These are phyloP conservation scores for Drosophila punjabiensis DNA, from an alignment of 1,140 invertebrate genomes.

Conservation along the genomic window DNA sequence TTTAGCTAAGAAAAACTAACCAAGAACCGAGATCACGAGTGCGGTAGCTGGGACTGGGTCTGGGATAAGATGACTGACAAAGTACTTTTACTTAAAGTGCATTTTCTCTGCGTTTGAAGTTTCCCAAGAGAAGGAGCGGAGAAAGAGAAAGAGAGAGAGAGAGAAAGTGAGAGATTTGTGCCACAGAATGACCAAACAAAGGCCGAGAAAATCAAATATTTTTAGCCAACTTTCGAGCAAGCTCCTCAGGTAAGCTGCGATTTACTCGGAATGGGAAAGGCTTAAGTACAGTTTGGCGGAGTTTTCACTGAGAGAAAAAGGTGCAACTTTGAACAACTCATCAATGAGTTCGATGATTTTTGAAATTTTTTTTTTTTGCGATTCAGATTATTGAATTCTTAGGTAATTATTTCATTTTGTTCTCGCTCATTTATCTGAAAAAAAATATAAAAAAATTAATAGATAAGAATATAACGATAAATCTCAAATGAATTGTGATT, in stretches of 20 bases:
- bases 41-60: slow-evolving; percentile 12
- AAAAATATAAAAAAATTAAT: too few species aligned
- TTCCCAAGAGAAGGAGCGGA: slow-evolving; percentile 25
- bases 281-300: slow-evolving; percentile 10
- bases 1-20: slow-evolving; percentile 58
- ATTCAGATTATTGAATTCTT: too few species aligned
- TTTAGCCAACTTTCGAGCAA: slow-evolving; percentile 5
- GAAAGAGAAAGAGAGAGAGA: not conserved
- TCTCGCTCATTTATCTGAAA: too few species aligned
- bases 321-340: too few species aligned
- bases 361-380: too few species aligned
- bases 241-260: slow-evolving; percentile 17
- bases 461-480: too few species aligned
- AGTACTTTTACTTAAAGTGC: slow-evolving; percentile 77
- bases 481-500: too few species aligned
- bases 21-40: slow-evolving; percentile 45
- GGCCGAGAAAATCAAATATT: slow-evolving; percentile 47
- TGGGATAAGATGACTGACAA: slow-evolving; percentile 55
- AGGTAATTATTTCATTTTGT: too few species aligned
- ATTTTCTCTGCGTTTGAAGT: slow-evolving; percentile 59
- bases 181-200: slow-evolving; percentile 37
- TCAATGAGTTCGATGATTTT: rapidly evolving
- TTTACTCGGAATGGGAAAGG: not conserved
- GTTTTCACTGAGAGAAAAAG: not conserved
- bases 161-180: slow-evolving; percentile 26